These are phyloP conservation scores for Dinoponera quadriceps DNA, from an alignment of 1,140 invertebrate genomes.

Conservation along the genomic window DNA sequence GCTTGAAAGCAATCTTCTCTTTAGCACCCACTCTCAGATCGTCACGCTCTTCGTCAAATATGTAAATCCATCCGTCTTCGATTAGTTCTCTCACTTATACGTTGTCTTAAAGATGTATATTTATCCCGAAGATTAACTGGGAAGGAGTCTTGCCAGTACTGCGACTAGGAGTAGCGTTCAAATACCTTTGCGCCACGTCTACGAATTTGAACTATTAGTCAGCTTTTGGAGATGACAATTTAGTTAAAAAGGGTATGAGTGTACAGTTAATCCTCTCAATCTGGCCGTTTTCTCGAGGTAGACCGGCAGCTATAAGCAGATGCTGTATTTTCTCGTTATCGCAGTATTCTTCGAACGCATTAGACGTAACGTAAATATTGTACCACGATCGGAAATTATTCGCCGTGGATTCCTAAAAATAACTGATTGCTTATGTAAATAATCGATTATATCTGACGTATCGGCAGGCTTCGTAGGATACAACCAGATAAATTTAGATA, in stretches of 20 bases:
- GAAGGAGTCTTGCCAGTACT: slow-evolving; percentile 78
- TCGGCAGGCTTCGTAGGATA: no score
- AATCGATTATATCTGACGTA: no score
- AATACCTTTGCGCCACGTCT: slow-evolving; percentile 69
- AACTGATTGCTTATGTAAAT: no score
- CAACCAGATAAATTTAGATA: no score
- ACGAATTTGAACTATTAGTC: slow-evolving; percentile 77
- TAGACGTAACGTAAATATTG: no score
- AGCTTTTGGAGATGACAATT: slow-evolving; percentile 72
- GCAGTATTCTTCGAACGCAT: slow-evolving; percentile 64
- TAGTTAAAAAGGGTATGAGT: slow-evolving; percentile 74
- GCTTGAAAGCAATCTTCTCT: slow-evolving; percentile 74
- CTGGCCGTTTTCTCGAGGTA: slow-evolving; percentile 77
- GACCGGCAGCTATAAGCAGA: slow-evolving; percentile 74
- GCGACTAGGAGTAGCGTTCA: slow-evolving; percentile 78
- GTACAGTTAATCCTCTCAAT: slow-evolving; percentile 76
- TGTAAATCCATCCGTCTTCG: neutral
- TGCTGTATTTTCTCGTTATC: slow-evolving; percentile 74
- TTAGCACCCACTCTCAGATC: slow-evolving; percentile 65
- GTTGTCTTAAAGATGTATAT: slow-evolving; percentile 72
- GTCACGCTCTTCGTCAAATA: neutral
- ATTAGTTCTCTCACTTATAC: neutral
- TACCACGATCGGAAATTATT: no score
- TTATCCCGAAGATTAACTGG: slow-evolving; percentile 74
- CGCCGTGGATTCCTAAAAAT: no score